Base-by-base conservation (phyloP, 2,888 invertebrate species). In the Hirtodrosophila duncani region DNA sequence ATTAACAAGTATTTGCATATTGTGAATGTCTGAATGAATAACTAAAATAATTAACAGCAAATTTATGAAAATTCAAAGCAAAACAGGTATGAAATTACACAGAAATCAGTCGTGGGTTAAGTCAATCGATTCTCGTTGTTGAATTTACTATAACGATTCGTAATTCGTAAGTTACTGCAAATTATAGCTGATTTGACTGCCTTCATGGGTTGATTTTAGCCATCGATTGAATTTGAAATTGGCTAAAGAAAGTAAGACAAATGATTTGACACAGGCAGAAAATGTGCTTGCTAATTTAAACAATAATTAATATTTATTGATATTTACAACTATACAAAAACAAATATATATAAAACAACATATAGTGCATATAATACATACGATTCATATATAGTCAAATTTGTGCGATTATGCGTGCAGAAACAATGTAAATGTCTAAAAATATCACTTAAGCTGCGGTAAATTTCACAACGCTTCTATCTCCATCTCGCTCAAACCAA, bases 1-100 rank as follows among this genome's bases (percentile, higher is more conserved):
- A 64, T 33, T 37, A 29, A 29, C 9, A 29, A 36, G 5, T 23
- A 63, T 65, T 51, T 52, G 41, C 51, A 59, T 44, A 44, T 30
- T 51, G 57, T 61, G 61, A 69, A 61, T 77, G 66, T 77, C 75
- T 71, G 56, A 71, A 52, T 53, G 60, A 67, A 55, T 34, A 59
- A 56, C 56, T 48, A 36, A 43, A 11, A 59, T 37, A 46, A 44
- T 53, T 55, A 29, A 16, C 16, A 38, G 45, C 26, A 17, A 26
- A 39, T 29, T 21, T 44, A 51, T 17, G 21, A 38, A 52, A 13
- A 49, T 27, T n/a, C n/a, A 27, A 49, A 58, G 31, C n/a, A n/a
- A n/a, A n/a, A n/a, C n/a, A n/a, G n/a, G n/a, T n/a, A n/a, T 27
- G 13, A n/a, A 29, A 49, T 42, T 38, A 34, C 23, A 27, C 34